Evolutionary conservation across 2,888 invertebrate species (phyloP).

Genomic region (Tigriopus californicus): DNA sequence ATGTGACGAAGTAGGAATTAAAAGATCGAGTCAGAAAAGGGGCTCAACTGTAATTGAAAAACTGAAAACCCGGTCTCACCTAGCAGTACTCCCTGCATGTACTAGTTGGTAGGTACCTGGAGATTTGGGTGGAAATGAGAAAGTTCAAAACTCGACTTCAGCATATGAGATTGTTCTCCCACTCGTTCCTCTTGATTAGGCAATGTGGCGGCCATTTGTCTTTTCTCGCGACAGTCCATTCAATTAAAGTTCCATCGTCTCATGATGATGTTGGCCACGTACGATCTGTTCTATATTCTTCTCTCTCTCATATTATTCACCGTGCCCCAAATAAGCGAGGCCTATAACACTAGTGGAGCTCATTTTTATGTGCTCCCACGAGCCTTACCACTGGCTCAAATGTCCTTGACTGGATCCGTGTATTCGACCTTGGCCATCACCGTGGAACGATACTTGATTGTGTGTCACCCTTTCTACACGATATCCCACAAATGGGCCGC

Average conservation of each 20-base stretch:
- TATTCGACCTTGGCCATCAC: conserved; percentile 6
- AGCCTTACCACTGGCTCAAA: conserved; percentile 1
- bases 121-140: too few relatives aligned
- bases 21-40: too few relatives aligned
- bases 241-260: not conserved
- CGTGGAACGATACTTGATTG: not conserved
- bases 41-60: too few relatives aligned
- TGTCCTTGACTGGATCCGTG: not conserved
- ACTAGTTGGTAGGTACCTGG: too few relatives aligned
- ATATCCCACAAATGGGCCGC: not conserved
- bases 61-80: too few relatives aligned
- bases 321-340: not conserved
- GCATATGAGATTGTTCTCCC: too few relatives aligned
- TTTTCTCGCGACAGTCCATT: not conserved
- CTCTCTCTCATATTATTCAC: not conserved
- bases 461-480: conserved; percentile 2
- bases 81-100: too few relatives aligned
- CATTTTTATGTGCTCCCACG: not conserved
- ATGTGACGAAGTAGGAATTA: too few relatives aligned
- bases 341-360: not conserved
- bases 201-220: not conserved
- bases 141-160: too few relatives aligned
- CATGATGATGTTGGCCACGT: conserved; percentile 1
- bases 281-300: not conserved
- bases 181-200: not conserved